Evolutionary conservation across 2,888 invertebrate genomes (phyloP).

Genomic region (Cremastobaeus sp.): DNA sequence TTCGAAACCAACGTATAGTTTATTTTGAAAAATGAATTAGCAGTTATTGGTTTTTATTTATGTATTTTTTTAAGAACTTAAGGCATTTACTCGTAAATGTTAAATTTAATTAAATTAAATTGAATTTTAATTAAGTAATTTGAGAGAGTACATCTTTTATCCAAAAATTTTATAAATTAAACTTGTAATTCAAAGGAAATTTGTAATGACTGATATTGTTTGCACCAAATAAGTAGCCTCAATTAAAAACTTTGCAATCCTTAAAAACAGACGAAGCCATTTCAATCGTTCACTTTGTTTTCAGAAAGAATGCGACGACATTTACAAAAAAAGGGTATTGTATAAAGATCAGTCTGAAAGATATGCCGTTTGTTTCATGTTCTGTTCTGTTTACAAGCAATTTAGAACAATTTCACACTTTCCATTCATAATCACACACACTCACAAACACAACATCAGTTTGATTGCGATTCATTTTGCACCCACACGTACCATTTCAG

Average conservation of each 20-base stretch:
- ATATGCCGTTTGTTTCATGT: conserved; percentile 79
- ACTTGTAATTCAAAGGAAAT: neutral
- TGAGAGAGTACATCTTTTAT: too few species aligned
- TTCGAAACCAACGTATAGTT: too few species aligned
- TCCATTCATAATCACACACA: conserved; percentile 71
- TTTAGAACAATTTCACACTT: conserved; percentile 70
- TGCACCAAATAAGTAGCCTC: conserved; percentile 3
- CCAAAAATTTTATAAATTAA: too few species aligned
- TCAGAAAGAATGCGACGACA: conserved; percentile 91
- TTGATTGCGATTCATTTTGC: conserved; percentile 70
- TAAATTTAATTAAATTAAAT: too few species aligned
- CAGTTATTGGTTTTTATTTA: too few species aligned
- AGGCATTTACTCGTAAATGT: too few species aligned
- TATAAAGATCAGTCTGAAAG: conserved; percentile 79
- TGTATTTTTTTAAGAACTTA: too few species aligned
- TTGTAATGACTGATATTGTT: neutral
- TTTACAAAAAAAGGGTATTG: conserved; percentile 90
- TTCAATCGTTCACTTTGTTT: conserved; percentile 80
- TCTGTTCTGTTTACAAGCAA: conserved; percentile 73
- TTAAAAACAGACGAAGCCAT: conserved; percentile 52
- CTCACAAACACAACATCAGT: conserved; percentile 67
- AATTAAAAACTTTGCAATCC: neutral
- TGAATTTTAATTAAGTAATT: too few species aligned
- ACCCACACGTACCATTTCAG: conserved; percentile 65
- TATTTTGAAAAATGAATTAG: too few species aligned